Percentiles rank a stretch among this genome's conserved stretches.
Conservation (phyloP, 1,140 invertebrate genomes). For the Metaphire vulgaris region DNA sequence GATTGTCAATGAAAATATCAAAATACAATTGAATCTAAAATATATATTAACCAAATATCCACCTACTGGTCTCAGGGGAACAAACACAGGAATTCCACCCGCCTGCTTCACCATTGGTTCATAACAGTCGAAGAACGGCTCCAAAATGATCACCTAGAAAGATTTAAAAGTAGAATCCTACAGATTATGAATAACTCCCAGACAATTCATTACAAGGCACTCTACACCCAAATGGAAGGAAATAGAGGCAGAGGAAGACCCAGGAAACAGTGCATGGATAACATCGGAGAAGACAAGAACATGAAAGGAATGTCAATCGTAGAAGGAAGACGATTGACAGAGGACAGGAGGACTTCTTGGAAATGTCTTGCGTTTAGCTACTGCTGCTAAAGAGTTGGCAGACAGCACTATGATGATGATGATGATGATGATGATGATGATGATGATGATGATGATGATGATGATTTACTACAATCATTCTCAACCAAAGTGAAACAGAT, state of each 20-base stretch:
- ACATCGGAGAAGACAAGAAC: background rate
- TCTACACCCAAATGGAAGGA: too few relatives aligned
- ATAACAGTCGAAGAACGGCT: conserved; percentile 98
- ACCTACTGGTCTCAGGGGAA: conserved; percentile 68
- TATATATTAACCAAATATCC: too few relatives aligned
- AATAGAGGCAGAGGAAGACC: too few relatives aligned
- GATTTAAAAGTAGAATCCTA: background rate
- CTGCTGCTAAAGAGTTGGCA: too few relatives aligned
- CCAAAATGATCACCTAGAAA: conserved; percentile 77
- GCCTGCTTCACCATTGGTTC: conserved; percentile 84
- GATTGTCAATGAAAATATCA: too few relatives aligned
- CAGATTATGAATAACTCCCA: too few relatives aligned
- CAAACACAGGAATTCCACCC: conserved; percentile 77
- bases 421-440: background rate
- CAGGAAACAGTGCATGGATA: background rate
- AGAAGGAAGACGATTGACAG: too few relatives aligned
- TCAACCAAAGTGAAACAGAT: background rate
- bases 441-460: background rate
- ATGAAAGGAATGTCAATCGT: too few relatives aligned
- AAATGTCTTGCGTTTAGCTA: too few relatives aligned
- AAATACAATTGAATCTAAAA: too few relatives aligned
- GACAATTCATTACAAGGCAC: too few relatives aligned
- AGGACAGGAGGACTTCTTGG: too few relatives aligned
- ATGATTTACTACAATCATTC: background rate
- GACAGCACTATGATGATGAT: background rate